Evolutionary conservation across 2,888 invertebrate genomes (phyloP).

Genomic region (Dicranocentrus wangi): DNA sequence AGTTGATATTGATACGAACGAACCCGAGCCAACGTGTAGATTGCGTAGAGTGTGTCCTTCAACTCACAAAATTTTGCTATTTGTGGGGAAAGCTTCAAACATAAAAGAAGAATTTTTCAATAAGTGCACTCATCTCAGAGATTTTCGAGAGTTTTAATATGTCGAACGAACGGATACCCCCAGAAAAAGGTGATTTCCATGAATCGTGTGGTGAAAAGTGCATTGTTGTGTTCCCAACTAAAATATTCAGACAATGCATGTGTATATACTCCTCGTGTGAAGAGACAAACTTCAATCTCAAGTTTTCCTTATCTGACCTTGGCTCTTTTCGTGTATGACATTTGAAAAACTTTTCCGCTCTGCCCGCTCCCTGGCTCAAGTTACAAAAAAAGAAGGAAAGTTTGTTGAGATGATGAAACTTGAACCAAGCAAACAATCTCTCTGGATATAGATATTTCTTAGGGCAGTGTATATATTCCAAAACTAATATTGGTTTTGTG

Average conservation of each 20-base stretch:
- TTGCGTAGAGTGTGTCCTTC: constrained; percentile 10
- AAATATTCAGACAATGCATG: no score
- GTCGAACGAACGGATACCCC: background rate
- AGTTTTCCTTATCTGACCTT: constrained; percentile 6
- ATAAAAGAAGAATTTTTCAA: constrained; percentile 1
- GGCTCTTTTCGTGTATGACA: constrained; percentile 6
- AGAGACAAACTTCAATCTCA: background rate
- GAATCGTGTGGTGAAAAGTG: constrained; percentile 26
- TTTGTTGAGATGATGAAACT: no score
- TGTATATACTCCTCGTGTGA: constrained; percentile 6
- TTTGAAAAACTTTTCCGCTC: no score
- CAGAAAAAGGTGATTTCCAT: background rate
- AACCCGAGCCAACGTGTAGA: background rate
- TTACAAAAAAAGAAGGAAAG: no score
- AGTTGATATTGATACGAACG: background rate
- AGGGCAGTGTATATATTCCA: no score
- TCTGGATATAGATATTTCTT: no score
- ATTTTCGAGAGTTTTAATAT: constrained; percentile 6
- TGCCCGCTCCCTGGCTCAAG: no score
- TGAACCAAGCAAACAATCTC: no score
- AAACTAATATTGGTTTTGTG: no score
- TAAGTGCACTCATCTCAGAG: background rate
- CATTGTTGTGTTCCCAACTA: constrained; percentile 37
- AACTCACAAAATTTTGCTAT: background rate
- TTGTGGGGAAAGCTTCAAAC: background rate